phyloP scores from a whole-genome alignment of 2,113 vertebrate genomes.

The Ivindomyrus marchei region DNA sequence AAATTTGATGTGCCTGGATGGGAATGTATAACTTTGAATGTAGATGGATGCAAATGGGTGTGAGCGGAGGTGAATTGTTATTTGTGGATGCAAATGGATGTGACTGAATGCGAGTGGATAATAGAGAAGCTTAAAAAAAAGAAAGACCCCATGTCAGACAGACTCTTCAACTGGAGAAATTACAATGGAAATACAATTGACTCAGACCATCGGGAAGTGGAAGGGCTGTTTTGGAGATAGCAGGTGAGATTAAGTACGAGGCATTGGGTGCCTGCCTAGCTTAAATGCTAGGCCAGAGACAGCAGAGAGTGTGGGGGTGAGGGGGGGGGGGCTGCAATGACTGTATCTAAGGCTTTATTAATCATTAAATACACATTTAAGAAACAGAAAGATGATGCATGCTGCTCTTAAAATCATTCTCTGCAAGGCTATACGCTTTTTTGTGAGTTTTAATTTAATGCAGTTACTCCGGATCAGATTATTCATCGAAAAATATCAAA shows the following conservation, averaged over 20 bases:
- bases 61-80: not conserved
- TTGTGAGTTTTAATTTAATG: not conserved
- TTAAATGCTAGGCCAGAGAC: not conserved
- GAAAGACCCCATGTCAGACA: not conserved
- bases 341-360: not conserved
- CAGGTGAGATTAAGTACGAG: not conserved
- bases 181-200: not conserved
- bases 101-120: not conserved
- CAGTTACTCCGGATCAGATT: not conserved
- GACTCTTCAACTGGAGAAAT: not conserved
- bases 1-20: not conserved
- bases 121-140: not conserved
- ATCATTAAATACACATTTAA: not conserved
- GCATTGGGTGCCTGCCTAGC: not conserved
- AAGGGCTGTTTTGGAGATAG: not conserved
- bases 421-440: not conserved
- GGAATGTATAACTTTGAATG: not conserved
- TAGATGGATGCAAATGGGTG: not conserved
- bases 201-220: not conserved
- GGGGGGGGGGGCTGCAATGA: not conserved
- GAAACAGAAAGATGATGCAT: not conserved
- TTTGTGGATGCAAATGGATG: not conserved
- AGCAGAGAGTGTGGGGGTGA: not conserved
- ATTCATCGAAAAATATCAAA: not conserved
- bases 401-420: not conserved